Evolutionary conservation across 1,140 invertebrate species (phyloP), one percentile per base, ranked within the genome.

Genomic region (Gyrodactylus salaris): DNA sequence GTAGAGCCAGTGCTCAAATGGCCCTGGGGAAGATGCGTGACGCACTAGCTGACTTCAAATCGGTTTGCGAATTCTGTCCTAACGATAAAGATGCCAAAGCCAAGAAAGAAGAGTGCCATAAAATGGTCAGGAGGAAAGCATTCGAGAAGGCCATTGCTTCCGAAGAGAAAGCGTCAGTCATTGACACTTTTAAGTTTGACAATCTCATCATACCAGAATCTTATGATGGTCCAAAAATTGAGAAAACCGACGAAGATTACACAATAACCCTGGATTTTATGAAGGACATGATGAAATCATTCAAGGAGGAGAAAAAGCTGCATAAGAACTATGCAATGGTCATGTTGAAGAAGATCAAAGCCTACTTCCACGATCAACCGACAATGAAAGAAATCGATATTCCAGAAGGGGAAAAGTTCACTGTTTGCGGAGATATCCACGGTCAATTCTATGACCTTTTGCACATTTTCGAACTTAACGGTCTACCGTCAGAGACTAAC

Each of bases 391-490:
- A 96, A 78, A 86, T 96, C 68, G 83, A 83, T 74, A 87, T 95
- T 76, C 85, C 75, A 1, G 27, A 82, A 79, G 85, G 88, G 68
- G 84, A 86, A 70, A 97, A 97, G 83, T 98, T 99, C 80, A 99
- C 94, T 26, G 87, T 99, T 72, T 98, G 94, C 82, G 95, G 95
- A n/a, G 95, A 99, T 81, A 91, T 99, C 77, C 94, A 99, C 81
- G 95, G 95, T 24, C 95, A 99, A 82, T 99, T 86, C 83, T 99
- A 92, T 81, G 95, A 99, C 83, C 82, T 99, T 69, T 85, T 95
- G 83, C 95, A 99, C 82, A 95, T 99, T 76, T 99, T 98, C 83
- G 84, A 91, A 78, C 82, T 97, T 68, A 99, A 98, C 82, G 94
- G 92, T 19, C 80, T 92, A 68, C 95, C 95, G 20, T 93, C 89